A percentile compares a stretch with the other conserved stretches of the same genome.
Evolutionary conservation across 2,797 vertebrate genomes (phyloP).

Genomic region (Typhlichthys subterraneus): DNA sequence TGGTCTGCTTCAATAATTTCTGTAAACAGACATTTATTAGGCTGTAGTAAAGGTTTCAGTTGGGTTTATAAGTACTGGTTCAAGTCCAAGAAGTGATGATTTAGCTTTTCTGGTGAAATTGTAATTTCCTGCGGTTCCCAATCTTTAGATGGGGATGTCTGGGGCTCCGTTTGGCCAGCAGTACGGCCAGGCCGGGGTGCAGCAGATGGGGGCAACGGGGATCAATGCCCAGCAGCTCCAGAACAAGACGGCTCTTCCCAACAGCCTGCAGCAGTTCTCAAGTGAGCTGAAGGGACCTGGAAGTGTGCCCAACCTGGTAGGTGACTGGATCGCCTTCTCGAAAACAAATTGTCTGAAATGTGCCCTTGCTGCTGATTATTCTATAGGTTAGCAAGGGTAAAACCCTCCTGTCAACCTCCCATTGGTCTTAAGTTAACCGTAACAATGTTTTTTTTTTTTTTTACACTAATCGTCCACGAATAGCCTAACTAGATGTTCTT

Average conservation of each 20-base stretch:
- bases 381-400: background rate
- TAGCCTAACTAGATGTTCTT: too few species aligned
- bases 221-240: conserved; percentile 85
- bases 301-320: conserved; percentile 92
- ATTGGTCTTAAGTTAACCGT: too few species aligned
- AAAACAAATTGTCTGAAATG: background rate
- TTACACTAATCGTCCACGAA: too few species aligned
- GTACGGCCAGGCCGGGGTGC: conserved; percentile 87
- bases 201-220: conserved; percentile 88
- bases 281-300: conserved; percentile 89
- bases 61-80: too few species aligned
- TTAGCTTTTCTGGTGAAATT: background rate
- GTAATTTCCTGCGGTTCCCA: conserved; percentile 5
- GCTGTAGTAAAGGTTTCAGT: too few species aligned
- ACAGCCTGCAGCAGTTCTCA: conserved; percentile 88
- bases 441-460: too few species aligned
- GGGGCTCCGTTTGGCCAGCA: conserved; percentile 88
- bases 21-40: too few species aligned
- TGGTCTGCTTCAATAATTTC: too few species aligned
- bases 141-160: conserved; percentile 87
- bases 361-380: background rate
- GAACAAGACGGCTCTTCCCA: conserved; percentile 87
- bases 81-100: background rate
- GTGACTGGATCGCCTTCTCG: conserved; percentile 52
- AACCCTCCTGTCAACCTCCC: background rate